These are phyloP conservation scores for Caenorhabditis sulstoni DNA, from an alignment of 2,888 invertebrate genomes.

Conservation along the genomic window DNA sequence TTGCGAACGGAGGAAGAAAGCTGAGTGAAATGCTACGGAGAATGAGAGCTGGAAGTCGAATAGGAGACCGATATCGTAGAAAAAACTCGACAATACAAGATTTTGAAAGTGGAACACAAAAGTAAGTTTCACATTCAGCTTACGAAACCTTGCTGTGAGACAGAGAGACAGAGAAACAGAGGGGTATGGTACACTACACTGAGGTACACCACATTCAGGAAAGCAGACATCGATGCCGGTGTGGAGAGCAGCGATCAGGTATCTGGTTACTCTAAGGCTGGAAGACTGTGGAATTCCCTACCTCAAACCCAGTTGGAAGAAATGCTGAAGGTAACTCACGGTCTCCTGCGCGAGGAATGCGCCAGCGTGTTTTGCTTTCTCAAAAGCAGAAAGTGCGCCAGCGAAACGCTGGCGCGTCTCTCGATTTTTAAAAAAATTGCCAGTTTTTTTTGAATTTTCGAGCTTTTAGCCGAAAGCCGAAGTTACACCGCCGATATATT, in stretches of 20 bases:
- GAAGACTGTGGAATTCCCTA: constrained; percentile 51
- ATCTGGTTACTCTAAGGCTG: constrained; percentile 38
- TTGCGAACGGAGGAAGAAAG: constrained; percentile 54
- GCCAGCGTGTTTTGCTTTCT: too few relatives aligned
- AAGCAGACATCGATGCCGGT: constrained; percentile 28
- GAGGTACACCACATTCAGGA: constrained; percentile 31
- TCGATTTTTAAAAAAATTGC: too few relatives aligned
- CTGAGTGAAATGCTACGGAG: constrained; percentile 63
- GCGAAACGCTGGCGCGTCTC: too few relatives aligned
- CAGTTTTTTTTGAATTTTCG: too few relatives aligned
- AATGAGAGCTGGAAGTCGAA: constrained; percentile 56
- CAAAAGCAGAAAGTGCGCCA: too few relatives aligned
- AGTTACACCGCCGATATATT: too few relatives aligned
- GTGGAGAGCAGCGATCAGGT: not conserved
- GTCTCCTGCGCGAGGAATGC: too few relatives aligned
- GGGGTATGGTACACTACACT: too few relatives aligned
- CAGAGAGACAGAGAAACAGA: too few relatives aligned
- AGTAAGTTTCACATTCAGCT: constrained; percentile 37
- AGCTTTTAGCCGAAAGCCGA: too few relatives aligned
- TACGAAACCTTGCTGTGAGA: too few relatives aligned
- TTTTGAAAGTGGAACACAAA: constrained; percentile 38
- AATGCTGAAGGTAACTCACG: constrained; percentile 50
- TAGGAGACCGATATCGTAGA: constrained; percentile 45
- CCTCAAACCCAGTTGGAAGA: constrained; percentile 59
- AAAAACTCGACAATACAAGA: constrained; percentile 43